phyloP scores from a whole-genome alignment of 2,113 vertebrate species.

The Microtus ochrogaster region DNA sequence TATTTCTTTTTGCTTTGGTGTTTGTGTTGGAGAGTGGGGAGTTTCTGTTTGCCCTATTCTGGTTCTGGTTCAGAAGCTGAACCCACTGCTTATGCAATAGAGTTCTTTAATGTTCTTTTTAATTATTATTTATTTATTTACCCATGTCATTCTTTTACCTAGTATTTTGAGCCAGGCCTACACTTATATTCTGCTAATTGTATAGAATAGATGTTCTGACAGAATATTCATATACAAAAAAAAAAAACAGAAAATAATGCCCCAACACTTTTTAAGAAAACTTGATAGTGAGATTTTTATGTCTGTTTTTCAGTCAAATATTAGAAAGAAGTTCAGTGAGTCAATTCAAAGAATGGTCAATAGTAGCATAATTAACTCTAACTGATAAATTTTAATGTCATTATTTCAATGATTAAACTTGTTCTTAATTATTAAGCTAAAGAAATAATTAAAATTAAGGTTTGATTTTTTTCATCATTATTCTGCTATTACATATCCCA shows the following conservation, averaged over 20 bases:
- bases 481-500: neutral
- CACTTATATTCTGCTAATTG: neutral
- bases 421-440: conserved; percentile 37
- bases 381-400: conserved; percentile 18
- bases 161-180: neutral
- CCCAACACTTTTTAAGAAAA: neutral
- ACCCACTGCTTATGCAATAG: neutral
- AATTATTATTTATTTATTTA: too few relatives aligned
- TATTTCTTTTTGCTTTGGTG: neutral
- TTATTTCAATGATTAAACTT: conserved; percentile 17
- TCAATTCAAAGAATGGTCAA: neutral
- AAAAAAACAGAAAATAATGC: neutral
- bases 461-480: neutral
- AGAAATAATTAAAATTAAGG: neutral
- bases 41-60: neutral
- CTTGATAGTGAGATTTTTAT: neutral
- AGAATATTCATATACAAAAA: neutral
- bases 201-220: neutral
- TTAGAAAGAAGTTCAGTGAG: neutral
- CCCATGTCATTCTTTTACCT: neutral
- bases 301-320: neutral
- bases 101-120: neutral
- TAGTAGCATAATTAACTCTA: conserved; percentile 26
- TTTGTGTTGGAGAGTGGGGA: neutral
- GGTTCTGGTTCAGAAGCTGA: neutral